Conservation (phyloP, 2,888 invertebrate species). For the Nesidiocoris tenuis region DNA sequence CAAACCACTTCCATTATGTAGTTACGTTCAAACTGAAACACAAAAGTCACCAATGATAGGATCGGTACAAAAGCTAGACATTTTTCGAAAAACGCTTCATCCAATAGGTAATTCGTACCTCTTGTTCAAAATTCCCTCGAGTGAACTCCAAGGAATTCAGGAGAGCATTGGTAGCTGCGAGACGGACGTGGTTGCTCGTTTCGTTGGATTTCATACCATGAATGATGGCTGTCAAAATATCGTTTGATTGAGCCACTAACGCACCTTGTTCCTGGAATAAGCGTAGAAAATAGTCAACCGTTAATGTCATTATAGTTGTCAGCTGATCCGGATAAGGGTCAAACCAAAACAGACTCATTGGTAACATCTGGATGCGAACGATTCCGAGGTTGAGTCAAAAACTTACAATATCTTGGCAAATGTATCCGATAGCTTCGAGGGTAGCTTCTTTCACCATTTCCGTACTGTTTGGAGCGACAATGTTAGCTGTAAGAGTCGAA, state of each 20-base stretch:
- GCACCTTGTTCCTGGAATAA: slow-evolving; percentile 81
- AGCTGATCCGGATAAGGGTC: no score
- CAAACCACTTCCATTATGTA: slow-evolving; percentile 99
- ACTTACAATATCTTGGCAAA: slow-evolving; percentile 90
- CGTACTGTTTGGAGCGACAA: slow-evolving; percentile 79
- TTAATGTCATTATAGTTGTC: no score
- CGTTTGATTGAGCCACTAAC: slow-evolving; percentile 87
- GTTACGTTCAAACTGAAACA: slow-evolving; percentile 78
- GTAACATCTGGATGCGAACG: no score
- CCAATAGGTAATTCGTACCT: slow-evolving; percentile 58
- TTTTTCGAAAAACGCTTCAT: background rate
- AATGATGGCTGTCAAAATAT: slow-evolving; percentile 96
- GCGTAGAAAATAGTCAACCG: no score
- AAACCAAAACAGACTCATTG: no score
- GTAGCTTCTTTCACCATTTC: slow-evolving; percentile 96
- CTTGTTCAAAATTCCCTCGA: slow-evolving; percentile 96
- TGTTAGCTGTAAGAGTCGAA: slow-evolving; percentile 81
- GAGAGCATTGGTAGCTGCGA: slow-evolving; percentile 95
- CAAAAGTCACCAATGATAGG: no score
- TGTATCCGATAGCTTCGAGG: slow-evolving; percentile 96
- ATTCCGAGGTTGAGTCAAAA: background rate
- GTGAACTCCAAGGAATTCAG: slow-evolving; percentile 98
- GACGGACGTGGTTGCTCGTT: slow-evolving; percentile 86
- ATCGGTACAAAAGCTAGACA: background rate
- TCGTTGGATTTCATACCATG: slow-evolving; percentile 97